phyloP scores from a whole-genome alignment of 2,113 vertebrate genomes.

The Pluvianellus socialis region DNA sequence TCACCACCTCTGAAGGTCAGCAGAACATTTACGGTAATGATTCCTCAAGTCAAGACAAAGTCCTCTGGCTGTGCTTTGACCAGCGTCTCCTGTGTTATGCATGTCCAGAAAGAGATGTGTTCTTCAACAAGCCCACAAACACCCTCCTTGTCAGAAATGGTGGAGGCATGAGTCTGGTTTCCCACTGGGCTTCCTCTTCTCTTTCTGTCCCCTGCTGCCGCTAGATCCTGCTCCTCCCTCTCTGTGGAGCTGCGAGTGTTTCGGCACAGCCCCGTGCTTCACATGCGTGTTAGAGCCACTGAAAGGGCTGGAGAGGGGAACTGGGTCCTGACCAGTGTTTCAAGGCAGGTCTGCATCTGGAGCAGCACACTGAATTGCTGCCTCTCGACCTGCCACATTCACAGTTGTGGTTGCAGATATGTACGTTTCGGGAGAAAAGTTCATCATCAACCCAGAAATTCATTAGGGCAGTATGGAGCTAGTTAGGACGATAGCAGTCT shows the following conservation, averaged over 20 bases:
- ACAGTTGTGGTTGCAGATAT: not conserved
- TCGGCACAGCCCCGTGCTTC: not conserved
- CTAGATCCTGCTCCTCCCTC: not conserved
- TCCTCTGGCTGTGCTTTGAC: not conserved
- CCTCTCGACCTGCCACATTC: not conserved
- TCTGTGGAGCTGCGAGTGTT: rapidly evolving
- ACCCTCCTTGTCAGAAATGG: not conserved
- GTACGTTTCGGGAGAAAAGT: not conserved
- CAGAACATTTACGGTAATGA: not conserved
- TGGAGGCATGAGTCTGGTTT: not conserved
- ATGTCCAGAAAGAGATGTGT: not conserved
- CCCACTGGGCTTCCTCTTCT: not conserved
- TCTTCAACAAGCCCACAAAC: not conserved
- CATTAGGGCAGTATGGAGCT: rapidly evolving
- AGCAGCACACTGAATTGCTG: not conserved
- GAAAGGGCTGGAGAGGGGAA: not conserved
- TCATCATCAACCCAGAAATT: not conserved
- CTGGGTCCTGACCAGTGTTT: not conserved
- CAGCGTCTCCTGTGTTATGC: not conserved
- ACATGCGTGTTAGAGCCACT: not conserved
- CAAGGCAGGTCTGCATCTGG: not conserved
- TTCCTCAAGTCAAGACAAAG: not conserved
- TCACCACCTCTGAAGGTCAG: not conserved
- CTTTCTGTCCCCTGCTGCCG: not conserved
- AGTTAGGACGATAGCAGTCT: not conserved